phyloP scores from a whole-genome alignment of 2,797 vertebrate genomes.

The Pampus argenteus region DNA sequence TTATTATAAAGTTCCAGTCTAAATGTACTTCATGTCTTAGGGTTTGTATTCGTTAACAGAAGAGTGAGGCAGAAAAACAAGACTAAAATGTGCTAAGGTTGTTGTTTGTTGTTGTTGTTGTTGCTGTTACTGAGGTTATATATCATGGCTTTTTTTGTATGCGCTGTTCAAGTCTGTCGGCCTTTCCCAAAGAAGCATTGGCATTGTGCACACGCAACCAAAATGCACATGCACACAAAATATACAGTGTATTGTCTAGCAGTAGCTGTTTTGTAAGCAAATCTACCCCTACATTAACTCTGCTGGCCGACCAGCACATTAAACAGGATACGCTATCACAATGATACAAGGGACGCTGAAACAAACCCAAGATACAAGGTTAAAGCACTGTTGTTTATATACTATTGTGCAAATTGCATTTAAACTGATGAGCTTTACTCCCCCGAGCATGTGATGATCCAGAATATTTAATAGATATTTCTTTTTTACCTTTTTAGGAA shows the following conservation, averaged over 20 bases:
- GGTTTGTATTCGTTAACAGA: not conserved
- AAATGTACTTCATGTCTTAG: not conserved
- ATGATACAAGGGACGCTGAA: not conserved
- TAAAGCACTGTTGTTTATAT: not conserved
- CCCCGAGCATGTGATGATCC: not conserved
- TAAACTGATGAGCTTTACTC: not conserved
- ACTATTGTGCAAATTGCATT: not conserved
- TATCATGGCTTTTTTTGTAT: constrained; percentile 19
- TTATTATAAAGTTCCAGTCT: not conserved
- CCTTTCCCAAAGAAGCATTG: not conserved
- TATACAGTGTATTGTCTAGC: constrained; percentile 22
- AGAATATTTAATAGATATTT: not conserved
- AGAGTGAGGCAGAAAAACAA: not conserved
- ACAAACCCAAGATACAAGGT: not conserved
- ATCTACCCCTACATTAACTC: constrained; percentile 13
- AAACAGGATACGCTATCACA: not conserved
- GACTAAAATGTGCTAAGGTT: too few species aligned
- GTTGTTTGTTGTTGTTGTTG: too few species aligned
- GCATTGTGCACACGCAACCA: constrained; percentile 2
- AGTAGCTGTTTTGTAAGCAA: constrained; percentile 47
- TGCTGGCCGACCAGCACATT: not conserved
- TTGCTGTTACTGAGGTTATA: constrained; percentile 9
- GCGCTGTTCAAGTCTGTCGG: constrained; percentile 21
- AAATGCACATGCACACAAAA: not conserved
- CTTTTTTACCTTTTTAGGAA: not conserved